These are phyloP conservation scores for Epirrhoe alternata DNA, from an alignment of 2,888 invertebrate genomes.

Conservation along the genomic window DNA sequence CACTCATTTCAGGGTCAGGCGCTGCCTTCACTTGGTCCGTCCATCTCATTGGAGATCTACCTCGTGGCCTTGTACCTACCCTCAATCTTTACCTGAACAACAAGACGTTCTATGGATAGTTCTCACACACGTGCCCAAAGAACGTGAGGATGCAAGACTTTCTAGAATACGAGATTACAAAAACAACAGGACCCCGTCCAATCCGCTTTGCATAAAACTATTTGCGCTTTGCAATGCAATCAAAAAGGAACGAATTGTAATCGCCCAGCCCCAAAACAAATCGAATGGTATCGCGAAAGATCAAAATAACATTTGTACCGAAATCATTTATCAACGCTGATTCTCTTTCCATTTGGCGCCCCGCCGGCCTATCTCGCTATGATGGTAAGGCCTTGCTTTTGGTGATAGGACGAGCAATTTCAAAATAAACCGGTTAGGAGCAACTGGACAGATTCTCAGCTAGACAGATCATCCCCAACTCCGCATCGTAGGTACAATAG, in stretches of 20 bases:
- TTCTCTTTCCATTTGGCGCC: conserved; percentile 78
- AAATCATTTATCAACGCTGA: conserved; percentile 82
- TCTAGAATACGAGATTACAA: neutral
- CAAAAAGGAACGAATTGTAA: conserved; percentile 61
- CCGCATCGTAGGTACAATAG: too few species aligned
- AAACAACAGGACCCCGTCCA: neutral
- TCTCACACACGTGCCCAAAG: too few species aligned
- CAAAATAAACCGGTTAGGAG: too few species aligned
- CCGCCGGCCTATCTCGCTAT: conserved; percentile 54
- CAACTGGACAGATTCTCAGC: too few species aligned
- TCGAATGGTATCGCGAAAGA: conserved; percentile 73
- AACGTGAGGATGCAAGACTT: too few species aligned
- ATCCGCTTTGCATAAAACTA: conserved; percentile 30
- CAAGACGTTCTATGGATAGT: too few species aligned
- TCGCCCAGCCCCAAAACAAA: conserved; percentile 72
- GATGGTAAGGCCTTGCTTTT: conserved; percentile 34
- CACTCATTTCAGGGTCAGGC: too few species aligned
- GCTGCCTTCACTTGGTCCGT: too few species aligned
- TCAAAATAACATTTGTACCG: conserved; percentile 82
- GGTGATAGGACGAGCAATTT: conserved; percentile 23
- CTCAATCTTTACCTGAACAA: too few species aligned
- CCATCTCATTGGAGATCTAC: too few species aligned
- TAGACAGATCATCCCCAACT: too few species aligned
- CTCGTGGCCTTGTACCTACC: too few species aligned
- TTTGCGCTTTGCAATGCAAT: conserved; percentile 42